These are phyloP conservation scores for Poeciliopsis turneri DNA, from an alignment of 2,797 vertebrate species.

Conservation along the genomic window DNA sequence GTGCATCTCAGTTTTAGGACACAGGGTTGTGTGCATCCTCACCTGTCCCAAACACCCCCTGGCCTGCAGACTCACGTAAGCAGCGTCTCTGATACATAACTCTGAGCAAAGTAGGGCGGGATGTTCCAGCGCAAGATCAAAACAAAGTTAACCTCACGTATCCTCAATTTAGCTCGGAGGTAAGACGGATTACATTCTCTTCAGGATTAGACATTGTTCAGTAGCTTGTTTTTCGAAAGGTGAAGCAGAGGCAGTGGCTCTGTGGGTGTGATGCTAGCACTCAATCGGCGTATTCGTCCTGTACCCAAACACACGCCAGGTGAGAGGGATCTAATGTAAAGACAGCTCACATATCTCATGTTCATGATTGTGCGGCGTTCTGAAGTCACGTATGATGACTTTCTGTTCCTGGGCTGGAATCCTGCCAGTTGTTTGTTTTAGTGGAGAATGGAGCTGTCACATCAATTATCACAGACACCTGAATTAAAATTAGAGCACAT, in stretches of 20 bases:
- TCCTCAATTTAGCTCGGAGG: conserved; percentile 83
- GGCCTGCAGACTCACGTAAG: conserved; percentile 24
- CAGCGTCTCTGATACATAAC: conserved; percentile 67
- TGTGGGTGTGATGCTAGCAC: conserved; percentile 25
- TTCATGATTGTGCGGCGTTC: background rate
- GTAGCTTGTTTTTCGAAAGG: conserved; percentile 79
- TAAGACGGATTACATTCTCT: conserved; percentile 85
- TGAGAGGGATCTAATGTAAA: conserved; percentile 7
- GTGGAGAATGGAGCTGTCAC: background rate
- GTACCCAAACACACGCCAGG: conserved; percentile 28
- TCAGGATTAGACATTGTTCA: conserved; percentile 84
- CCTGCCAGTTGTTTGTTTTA: background rate
- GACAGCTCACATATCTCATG: background rate
- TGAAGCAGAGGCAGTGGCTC: conserved; percentile 53
- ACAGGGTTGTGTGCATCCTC: conserved; percentile 31
- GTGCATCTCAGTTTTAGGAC: background rate
- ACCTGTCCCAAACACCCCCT: conserved; percentile 45
- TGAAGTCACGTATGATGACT: background rate
- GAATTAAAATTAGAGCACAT: conserved; percentile 1
- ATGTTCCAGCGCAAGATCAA: conserved; percentile 85
- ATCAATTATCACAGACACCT: background rate
- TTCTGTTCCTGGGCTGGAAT: background rate
- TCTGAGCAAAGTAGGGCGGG: conserved; percentile 84
- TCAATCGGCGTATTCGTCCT: background rate
- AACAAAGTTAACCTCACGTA: conserved; percentile 77